Evolutionary conservation across 1,140 invertebrate species (phyloP), one percentile per base, ranked within the genome.

Genomic region (Mya arenaria): DNA sequence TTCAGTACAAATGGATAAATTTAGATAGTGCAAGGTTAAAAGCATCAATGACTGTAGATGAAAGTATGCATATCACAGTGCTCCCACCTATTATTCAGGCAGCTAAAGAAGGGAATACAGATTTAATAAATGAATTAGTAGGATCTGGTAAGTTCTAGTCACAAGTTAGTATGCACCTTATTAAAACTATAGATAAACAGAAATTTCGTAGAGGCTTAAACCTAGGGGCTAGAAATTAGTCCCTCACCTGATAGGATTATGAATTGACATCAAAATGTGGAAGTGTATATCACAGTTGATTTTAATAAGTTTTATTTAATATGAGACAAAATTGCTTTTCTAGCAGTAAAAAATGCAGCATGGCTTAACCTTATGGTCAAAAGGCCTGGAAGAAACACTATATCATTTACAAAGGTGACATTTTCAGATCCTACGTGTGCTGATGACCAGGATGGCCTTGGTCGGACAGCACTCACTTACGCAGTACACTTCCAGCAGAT

Each of bases 1-100:
- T 93, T 86, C 88, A 89, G 62, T 93, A 91, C 90, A 88, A 89
- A 84, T 93, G 92, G 92, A 86, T 91, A 34, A 90, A 91, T 79
- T 84, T 92, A 72, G 92, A 92, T 78, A 87, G 81, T 71, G 86
- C 86, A 55, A 86, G 88, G 41, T 82, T 92, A 56, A 71, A 87
- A 32, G 82, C 88, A 28, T 89, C 80, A 52, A 85, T 90, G 82
- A 74, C 83, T 41, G 83, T 89, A 68, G 89, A 88, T 5, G 89
- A 90, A 71, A 89, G 88, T 73, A 85, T 91, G 36, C 89, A 86
- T 73, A 85, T 91, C 19, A 87, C 85, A 6, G 80, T 84, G 36
- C 80, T 93, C 36, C 92, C 92, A 32, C 63, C 82, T n/a, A 84
- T 92, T 25, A 90, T 93, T 37, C 79, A 85, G 62, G 91, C 92